phyloP scores from a whole-genome alignment of 2,888 invertebrate genomes.

The Nowickia ferox region DNA sequence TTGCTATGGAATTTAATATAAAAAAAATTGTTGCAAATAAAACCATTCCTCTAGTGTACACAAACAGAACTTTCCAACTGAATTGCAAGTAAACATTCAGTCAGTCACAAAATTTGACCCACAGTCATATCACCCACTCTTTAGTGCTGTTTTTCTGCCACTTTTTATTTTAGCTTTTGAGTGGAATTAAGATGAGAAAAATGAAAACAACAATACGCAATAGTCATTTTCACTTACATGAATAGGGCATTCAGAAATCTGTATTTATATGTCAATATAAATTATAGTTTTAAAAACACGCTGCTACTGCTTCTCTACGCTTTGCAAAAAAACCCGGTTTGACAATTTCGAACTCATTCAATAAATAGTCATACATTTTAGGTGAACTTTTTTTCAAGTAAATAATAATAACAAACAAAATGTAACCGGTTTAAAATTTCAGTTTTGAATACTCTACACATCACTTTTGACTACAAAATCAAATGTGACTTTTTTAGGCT shows the following conservation, averaged over 20 bases:
- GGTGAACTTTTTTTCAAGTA: no score
- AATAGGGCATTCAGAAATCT: background rate
- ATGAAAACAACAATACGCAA: conserved; percentile 38
- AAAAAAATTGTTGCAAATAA: conserved; percentile 41
- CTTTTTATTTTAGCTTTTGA: conserved; percentile 42
- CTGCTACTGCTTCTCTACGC: no score
- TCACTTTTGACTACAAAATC: conserved; percentile 53
- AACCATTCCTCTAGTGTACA: conserved; percentile 9
- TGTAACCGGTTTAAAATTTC: background rate
- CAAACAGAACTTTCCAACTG: conserved; percentile 44
- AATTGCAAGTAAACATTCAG: conserved; percentile 53
- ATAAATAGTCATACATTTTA: no score
- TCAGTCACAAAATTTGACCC: conserved; percentile 35
- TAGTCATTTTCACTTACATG: conserved; percentile 58
- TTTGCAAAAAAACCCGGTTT: background rate
- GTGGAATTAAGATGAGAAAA: conserved; percentile 34
- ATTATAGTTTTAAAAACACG: no score
- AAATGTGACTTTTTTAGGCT: conserved; percentile 69
- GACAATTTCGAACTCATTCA: background rate
- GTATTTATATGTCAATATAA: background rate
- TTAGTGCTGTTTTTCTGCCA: conserved; percentile 22
- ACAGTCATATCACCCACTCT: conserved; percentile 43
- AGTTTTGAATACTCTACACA: background rate
- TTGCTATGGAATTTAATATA: conserved; percentile 5
- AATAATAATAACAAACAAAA: background rate